phyloP scores from a whole-genome alignment of 2,888 invertebrate species.

The Acrobasis repandana region DNA sequence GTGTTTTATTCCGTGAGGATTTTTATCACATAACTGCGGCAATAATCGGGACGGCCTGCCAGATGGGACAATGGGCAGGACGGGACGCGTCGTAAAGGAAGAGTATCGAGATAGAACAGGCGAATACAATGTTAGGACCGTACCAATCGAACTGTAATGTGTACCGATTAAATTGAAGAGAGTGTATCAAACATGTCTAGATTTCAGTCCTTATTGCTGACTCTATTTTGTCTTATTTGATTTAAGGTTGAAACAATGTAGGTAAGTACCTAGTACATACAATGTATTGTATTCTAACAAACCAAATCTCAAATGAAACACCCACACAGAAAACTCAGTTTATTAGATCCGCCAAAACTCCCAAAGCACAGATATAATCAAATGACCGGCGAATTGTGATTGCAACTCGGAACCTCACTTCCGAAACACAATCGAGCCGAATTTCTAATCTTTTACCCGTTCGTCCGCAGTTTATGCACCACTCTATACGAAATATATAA shows the following conservation, averaged over 20 bases:
- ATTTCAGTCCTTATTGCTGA: background rate
- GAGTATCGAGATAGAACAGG: slow-evolving; percentile 41
- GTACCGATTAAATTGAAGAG: slow-evolving; percentile 27
- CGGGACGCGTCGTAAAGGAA: slow-evolving; percentile 39
- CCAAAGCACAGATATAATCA: slow-evolving; percentile 29
- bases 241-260: too few relatives aligned
- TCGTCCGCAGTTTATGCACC: background rate
- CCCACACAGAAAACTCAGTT: background rate
- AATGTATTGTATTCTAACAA: background rate
- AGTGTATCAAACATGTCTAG: slow-evolving; percentile 1
- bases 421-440: slow-evolving; percentile 11
- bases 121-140: slow-evolving; percentile 53
- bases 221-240: too few relatives aligned
- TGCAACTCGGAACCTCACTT: slow-evolving; percentile 32
- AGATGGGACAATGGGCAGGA: slow-evolving; percentile 50
- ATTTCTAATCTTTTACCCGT: background rate
- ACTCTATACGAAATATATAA: background rate
- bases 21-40: slow-evolving; percentile 64
- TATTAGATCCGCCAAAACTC: slow-evolving; percentile 16
- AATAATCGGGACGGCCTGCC: slow-evolving; percentile 51
- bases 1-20: slow-evolving; percentile 55
- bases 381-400: slow-evolving; percentile 31
- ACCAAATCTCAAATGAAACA: background rate
- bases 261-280: too few relatives aligned
- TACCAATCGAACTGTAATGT: slow-evolving; percentile 57